A percentile compares a stretch with the other conserved stretches of the same genome.
phyloP scores from a whole-genome alignment of 2,113 vertebrate genomes.

The Lophura nycthemera region DNA sequence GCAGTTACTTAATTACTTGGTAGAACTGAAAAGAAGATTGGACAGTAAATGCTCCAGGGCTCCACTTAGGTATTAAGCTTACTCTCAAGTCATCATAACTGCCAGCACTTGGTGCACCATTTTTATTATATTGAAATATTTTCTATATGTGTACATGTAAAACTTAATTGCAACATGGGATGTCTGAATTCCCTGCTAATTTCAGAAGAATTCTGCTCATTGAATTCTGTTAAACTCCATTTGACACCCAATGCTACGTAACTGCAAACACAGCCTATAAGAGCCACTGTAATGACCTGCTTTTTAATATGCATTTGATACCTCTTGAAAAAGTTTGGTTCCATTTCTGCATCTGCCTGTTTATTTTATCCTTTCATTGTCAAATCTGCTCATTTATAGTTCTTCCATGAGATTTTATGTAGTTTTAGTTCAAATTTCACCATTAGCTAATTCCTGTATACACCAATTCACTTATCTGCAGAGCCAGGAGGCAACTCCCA shows the following conservation, averaged over 20 bases:
- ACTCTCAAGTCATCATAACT: neutral
- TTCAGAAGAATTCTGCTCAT: neutral
- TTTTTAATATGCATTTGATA: no score
- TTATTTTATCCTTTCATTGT: neutral
- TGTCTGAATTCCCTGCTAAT: neutral
- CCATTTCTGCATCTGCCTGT: neutral
- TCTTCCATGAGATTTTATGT: neutral
- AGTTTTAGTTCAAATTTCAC: neutral
- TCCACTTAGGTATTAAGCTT: neutral
- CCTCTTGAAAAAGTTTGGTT: no score
- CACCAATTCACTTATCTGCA: neutral
- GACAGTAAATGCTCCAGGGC: neutral
- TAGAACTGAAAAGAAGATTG: neutral
- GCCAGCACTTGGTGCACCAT: neutral
- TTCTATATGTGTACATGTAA: neutral
- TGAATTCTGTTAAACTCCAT: neutral
- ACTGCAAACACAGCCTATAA: rapidly evolving
- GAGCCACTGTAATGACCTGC: neutral
- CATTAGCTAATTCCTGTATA: neutral
- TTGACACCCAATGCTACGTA: neutral
- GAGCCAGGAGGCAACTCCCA: neutral
- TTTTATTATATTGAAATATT: neutral
- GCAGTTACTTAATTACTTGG: neutral
- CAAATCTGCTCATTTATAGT: neutral
- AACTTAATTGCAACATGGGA: neutral